Evolutionary conservation across 2,888 invertebrate species (phyloP).

Genomic region (Epirrhoe alternata): DNA sequence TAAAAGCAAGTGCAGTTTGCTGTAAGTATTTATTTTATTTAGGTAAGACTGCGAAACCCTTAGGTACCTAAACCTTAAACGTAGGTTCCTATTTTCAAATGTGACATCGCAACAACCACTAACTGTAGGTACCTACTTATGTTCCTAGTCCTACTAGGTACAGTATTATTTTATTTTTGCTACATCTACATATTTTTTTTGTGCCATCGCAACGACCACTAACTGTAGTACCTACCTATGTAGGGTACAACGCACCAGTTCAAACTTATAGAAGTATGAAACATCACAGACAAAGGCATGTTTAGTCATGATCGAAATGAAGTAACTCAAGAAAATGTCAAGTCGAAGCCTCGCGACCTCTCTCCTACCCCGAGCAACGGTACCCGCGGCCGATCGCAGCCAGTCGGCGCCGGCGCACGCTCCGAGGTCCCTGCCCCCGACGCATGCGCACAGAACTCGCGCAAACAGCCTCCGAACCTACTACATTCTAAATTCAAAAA

Average conservation of each 20-base stretch:
- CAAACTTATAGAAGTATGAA: conserved; percentile 22
- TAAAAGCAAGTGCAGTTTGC: too few relatives aligned
- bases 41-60: too few relatives aligned
- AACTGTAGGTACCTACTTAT: background rate
- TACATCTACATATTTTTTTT: too few relatives aligned
- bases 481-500: conserved; percentile 4
- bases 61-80: too few relatives aligned
- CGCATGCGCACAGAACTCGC: conserved; percentile 51
- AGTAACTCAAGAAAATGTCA: conserved; percentile 72
- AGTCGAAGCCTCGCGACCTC: conserved; percentile 65
- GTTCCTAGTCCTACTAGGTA: background rate
- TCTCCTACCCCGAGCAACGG: conserved; percentile 79
- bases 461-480: conserved; percentile 19
- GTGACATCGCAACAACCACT: too few relatives aligned
- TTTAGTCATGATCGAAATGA: conserved; percentile 61
- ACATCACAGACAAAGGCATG: conserved; percentile 56
- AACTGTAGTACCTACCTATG: conserved; percentile 20
- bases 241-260: conserved; percentile 31
- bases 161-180: too few relatives aligned
- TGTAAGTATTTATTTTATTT: too few relatives aligned
- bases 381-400: conserved; percentile 64
- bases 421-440: conserved; percentile 79
- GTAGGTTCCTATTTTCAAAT: too few relatives aligned
- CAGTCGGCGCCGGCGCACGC: conserved; percentile 67
- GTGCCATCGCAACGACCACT: background rate